Evolutionary conservation across 2,797 vertebrate species (phyloP).

Genomic region (Heliangelus exortis): DNA sequence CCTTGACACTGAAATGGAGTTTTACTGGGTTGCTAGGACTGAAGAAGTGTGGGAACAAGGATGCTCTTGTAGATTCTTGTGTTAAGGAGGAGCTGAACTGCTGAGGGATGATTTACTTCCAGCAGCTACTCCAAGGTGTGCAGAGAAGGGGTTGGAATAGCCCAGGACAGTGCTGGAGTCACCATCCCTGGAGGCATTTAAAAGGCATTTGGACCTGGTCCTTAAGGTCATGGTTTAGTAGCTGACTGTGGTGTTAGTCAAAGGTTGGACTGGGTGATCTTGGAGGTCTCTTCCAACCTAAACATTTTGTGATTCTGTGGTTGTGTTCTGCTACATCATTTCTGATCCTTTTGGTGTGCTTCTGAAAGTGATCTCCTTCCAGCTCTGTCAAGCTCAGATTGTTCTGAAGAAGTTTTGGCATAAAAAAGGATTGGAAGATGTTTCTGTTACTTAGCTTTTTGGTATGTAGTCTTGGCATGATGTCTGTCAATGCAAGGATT

Average conservation of each 20-base stretch:
- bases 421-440: neutral
- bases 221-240: too few relatives aligned
- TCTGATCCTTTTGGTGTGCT: neutral
- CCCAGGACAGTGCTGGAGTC: too few relatives aligned
- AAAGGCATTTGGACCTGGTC: too few relatives aligned
- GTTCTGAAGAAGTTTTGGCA: neutral
- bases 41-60: fast-evolving
- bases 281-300: too few relatives aligned
- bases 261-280: too few relatives aligned
- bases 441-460: slow-evolving; percentile 8
- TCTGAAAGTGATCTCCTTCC: fast-evolving
- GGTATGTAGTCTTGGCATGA: neutral
- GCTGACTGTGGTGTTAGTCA: too few relatives aligned
- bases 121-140: neutral
- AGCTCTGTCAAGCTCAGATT: neutral
- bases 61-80: neutral
- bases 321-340: neutral
- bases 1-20: neutral
- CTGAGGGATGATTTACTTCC: neutral
- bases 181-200: too few relatives aligned
- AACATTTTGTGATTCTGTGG: too few relatives aligned
- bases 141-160: neutral
- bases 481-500: neutral
- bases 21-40: neutral
- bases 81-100: neutral